A percentile compares a stretch with the other conserved stretches of the same genome.
phyloP scores from a whole-genome alignment of 1,140 invertebrate species.

The Tetramorium simillimum region DNA sequence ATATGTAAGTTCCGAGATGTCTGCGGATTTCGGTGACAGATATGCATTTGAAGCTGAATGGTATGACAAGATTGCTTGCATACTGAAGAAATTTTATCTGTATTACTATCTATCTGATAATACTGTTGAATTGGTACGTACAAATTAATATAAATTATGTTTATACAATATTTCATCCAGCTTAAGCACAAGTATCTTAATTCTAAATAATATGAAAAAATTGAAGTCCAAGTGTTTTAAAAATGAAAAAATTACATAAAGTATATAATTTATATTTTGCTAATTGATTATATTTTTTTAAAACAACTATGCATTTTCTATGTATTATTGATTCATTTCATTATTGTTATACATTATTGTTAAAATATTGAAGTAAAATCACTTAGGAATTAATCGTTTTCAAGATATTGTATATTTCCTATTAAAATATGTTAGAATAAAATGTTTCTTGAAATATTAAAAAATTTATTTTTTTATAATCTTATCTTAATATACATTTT shows the following conservation, averaged over 20 bases:
- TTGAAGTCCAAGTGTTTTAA: not conserved
- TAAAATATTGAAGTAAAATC: not conserved
- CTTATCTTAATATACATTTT: not conserved
- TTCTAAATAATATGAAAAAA: not conserved
- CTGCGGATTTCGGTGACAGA: slow-evolving; percentile 73
- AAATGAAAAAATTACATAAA: not conserved
- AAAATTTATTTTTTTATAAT: not conserved
- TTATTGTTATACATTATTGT: not conserved
- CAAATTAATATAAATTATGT: slow-evolving; percentile 6
- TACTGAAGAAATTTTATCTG: slow-evolving; percentile 90
- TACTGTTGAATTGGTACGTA: slow-evolving; percentile 90
- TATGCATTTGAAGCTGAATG: slow-evolving; percentile 91
- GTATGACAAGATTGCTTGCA: slow-evolving; percentile 91
- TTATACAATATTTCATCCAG: not conserved
- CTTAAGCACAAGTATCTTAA: not conserved
- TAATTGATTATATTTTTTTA: not conserved
- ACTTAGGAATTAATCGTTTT: not conserved
- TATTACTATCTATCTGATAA: slow-evolving; percentile 91
- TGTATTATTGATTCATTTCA: not conserved
- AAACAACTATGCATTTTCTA: not conserved
- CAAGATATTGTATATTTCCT: not conserved
- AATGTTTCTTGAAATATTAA: not conserved
- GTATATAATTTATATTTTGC: not conserved
- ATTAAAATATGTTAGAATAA: not conserved
- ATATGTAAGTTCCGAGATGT: slow-evolving; percentile 66